phyloP scores from a whole-genome alignment of 1,140 invertebrate species.

The Batillaria attramentaria region DNA sequence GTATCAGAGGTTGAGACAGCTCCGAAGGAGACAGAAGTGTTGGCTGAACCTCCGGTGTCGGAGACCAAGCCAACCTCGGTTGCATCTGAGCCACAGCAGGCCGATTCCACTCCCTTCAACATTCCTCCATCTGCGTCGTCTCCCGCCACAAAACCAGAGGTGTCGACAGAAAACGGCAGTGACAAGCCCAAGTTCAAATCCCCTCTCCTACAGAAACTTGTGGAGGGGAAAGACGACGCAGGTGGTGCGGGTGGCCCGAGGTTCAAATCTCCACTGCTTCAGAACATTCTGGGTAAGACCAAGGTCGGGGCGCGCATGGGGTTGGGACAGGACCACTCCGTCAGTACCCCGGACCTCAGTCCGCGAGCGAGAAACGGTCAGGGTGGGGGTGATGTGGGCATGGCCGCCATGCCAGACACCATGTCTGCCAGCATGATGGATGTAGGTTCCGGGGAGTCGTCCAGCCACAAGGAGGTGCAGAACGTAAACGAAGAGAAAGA shows the following conservation, averaged over 20 bases:
- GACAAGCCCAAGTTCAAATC: conserved; percentile 64
- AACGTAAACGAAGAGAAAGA: conserved; percentile 46
- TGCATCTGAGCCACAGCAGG: neutral
- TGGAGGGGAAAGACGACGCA: conserved; percentile 51
- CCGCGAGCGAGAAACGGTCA: conserved; percentile 23
- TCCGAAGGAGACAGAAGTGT: too few species aligned
- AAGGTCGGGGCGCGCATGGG: conserved; percentile 45
- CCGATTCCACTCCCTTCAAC: neutral
- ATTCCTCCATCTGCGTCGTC: neutral
- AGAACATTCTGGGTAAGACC: conserved; percentile 57
- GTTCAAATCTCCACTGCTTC: conserved; percentile 59
- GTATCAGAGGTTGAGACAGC: too few species aligned
- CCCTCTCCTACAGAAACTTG: conserved; percentile 62
- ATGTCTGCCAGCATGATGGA: conserved; percentile 28
- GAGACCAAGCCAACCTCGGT: neutral
- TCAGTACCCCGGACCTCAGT: conserved; percentile 39
- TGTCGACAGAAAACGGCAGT: conserved; percentile 37
- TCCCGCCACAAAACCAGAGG: neutral
- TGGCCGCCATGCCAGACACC: neutral
- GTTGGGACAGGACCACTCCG: conserved; percentile 37
- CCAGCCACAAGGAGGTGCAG: conserved; percentile 18
- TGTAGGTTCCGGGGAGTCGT: neutral
- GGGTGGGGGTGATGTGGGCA: conserved; percentile 6
- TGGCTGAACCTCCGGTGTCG: neutral
- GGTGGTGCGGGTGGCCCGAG: conserved; percentile 39